A percentile compares a stretch with the other conserved stretches of the same genome.
These are phyloP conservation scores for Pachydiplax longipennis DNA, from an alignment of 2,888 invertebrate species.

Conservation along the genomic window DNA sequence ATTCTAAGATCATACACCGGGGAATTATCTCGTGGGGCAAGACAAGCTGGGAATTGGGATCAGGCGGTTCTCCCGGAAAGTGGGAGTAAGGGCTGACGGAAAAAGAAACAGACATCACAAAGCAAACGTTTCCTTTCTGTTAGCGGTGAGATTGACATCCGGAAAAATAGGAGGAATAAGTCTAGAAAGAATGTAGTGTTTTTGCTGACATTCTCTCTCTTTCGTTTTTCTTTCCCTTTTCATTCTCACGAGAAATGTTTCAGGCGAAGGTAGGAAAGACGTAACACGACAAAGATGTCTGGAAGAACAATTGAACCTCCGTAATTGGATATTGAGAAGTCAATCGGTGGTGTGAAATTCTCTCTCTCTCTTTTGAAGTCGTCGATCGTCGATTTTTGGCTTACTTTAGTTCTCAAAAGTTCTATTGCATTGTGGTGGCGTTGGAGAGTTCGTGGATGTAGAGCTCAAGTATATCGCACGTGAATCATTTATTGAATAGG, in stretches of 20 bases:
- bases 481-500: too few species aligned
- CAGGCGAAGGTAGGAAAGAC: not conserved
- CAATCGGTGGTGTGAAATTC: not conserved
- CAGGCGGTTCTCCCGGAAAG: not conserved
- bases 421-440: too few species aligned
- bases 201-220: not conserved
- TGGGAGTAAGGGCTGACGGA: not conserved
- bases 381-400: too few species aligned
- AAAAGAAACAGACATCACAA: not conserved
- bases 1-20: not conserved
- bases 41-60: not conserved
- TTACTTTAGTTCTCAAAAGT: too few species aligned
- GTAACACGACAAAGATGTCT: not conserved
- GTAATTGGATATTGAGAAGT: not conserved
- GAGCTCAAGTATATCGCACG: too few species aligned
- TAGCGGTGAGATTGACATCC: not conserved
- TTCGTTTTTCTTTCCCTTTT: not conserved
- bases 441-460: too few species aligned
- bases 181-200: not conserved
- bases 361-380: not conserved
- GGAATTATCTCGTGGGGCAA: not conserved
- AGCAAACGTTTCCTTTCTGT: not conserved
- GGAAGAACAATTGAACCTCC: not conserved
- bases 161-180: not conserved
- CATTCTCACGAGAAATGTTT: not conserved